Evolutionary conservation across 2,888 invertebrate species (phyloP), one percentile per base, ranked within the genome.

Genomic region (Cheilosia impressa): DNA sequence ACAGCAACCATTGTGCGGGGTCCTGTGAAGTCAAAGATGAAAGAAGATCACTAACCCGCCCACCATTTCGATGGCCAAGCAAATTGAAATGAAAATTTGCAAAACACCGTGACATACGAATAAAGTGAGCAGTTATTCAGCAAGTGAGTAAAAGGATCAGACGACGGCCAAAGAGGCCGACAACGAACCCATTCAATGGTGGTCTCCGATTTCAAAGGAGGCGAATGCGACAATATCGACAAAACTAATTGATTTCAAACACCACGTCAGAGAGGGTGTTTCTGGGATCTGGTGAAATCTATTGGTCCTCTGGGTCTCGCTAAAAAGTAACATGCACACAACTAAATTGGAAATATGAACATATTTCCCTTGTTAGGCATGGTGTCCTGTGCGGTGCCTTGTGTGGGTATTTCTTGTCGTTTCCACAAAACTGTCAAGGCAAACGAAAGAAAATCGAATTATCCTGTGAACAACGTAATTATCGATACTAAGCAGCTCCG

Each of bases 171-270:
- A 79, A 78, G 65, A 53, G 24, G 60, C 82, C 77, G 85, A 81
- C 81, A 45, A 4, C 22, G 62, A 60, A 47, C 31, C 55, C 57
- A 63, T 66, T 57, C 22, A 71, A 66, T 71, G 76, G 72, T 80
- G 73, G 77, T 87, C 81, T 79, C 80, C 31, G 66, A 73, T 82
- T 87, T 83, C 88, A 87, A 87, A 88, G 87, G 84, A 87, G 88
- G 87, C 88, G 89, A 90, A 90, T 90, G 91, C 91, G 91, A 90
- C 91, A 91, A 89, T 89, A 89, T 90, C 90, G 90, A 91, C 91
- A 92, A 92, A 91, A 91, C 91, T 91, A 92, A 92, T 92, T 92
- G 92, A 92, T 91, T 92, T 91, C 89, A 90, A 91, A 90, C 90
- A 89, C 89, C 89, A 88, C 63, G 77, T 13, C 63, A 55, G 41